These are phyloP conservation scores for Spheniscus humboldti DNA, from an alignment of 2,797 vertebrate genomes.

Conservation along the genomic window DNA sequence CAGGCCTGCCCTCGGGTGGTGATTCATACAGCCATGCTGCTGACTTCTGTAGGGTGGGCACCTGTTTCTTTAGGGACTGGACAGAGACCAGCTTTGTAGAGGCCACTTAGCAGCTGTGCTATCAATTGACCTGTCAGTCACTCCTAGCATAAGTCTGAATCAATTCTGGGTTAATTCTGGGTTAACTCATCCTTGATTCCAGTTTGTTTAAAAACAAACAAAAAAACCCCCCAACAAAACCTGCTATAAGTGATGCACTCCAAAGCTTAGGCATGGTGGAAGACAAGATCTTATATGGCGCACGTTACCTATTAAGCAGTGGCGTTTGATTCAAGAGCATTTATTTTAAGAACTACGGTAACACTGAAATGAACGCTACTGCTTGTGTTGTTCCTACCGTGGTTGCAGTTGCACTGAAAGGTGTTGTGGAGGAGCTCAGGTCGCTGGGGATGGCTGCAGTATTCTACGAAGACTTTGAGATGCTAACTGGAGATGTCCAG, in stretches of 20 bases:
- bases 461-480: neutral
- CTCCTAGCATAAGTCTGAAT: neutral
- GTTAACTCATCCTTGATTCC: neutral
- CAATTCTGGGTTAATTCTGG: neutral
- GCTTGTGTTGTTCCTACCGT: neutral
- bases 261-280: neutral
- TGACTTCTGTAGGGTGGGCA: neutral
- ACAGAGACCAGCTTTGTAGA: neutral
- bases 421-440: neutral
- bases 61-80: neutral
- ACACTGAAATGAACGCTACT: neutral
- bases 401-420: neutral
- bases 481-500: neutral
- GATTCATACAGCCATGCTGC: neutral
- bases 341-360: neutral
- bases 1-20: accelerated
- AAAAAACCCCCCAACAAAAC: no score
- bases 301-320: accelerated
- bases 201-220: neutral
- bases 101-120: neutral
- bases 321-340: accelerated
- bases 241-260: neutral
- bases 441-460: neutral
- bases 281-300: neutral
- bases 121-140: neutral